Conservation (phyloP, 2,888 invertebrate species). For the Himalopsyche tibetana region DNA sequence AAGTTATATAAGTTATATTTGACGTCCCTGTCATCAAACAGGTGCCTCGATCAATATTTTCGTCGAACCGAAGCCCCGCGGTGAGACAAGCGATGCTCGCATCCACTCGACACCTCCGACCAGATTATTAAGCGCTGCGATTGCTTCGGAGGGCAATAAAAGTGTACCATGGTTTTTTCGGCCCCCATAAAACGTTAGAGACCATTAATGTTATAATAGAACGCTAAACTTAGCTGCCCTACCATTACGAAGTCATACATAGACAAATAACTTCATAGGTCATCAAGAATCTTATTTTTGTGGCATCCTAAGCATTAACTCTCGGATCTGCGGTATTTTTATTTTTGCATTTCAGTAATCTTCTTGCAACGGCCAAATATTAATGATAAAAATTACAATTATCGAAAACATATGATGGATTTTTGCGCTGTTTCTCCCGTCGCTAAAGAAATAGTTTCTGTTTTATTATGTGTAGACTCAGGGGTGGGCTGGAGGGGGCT, state of each 20-base stretch:
- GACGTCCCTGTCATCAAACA: slow-evolving; percentile 25
- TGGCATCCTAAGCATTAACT: no score
- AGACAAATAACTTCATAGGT: background rate
- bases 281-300: no score
- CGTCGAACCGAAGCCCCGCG: slow-evolving; percentile 21
- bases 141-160: slow-evolving; percentile 41
- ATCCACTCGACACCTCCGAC: slow-evolving; percentile 35
- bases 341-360: no score
- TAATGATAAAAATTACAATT: no score
- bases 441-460: no score
- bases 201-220: slow-evolving; percentile 35
- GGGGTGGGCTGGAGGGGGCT: no score
- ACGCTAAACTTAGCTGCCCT: slow-evolving; percentile 15
- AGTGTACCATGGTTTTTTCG: slow-evolving; percentile 35
- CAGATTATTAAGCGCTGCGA: slow-evolving; percentile 35
- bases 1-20: slow-evolving; percentile 1
- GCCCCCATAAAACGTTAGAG: slow-evolving; percentile 39
- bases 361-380: no score
- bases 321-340: no score
- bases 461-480: no score
- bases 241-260: background rate
- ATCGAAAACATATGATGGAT: no score
- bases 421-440: no score
- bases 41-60: slow-evolving; percentile 12
- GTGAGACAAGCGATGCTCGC: slow-evolving; percentile 24